phyloP scores from a whole-genome alignment of 1,140 invertebrate genomes.

The Pentalonia nigronervosa region DNA sequence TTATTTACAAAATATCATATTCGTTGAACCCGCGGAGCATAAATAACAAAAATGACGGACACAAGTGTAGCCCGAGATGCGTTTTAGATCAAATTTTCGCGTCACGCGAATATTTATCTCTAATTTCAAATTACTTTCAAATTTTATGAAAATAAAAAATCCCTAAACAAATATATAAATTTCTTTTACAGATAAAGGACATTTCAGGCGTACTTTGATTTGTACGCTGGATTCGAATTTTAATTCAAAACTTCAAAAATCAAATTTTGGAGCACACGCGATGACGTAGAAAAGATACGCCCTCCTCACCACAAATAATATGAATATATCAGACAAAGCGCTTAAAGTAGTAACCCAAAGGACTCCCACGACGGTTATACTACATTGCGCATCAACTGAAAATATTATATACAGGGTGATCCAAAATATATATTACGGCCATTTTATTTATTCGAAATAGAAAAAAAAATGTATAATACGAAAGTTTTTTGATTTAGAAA shows the following conservation, averaged over 20 bases:
- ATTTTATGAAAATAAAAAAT: background rate
- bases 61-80: background rate
- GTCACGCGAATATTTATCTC: background rate
- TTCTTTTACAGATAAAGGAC: background rate
- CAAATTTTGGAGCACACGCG: background rate
- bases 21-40: background rate
- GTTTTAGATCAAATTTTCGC: background rate
- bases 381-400: too few relatives aligned
- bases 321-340: too few relatives aligned
- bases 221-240: too few relatives aligned
- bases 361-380: too few relatives aligned
- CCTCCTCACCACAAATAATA: background rate
- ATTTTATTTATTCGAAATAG: too few relatives aligned
- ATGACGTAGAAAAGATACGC: background rate
- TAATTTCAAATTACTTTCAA: background rate
- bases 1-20: conserved; percentile 15
- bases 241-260: background rate
- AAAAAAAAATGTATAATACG: too few relatives aligned
- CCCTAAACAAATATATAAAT: background rate
- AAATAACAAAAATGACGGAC: background rate
- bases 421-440: too few relatives aligned
- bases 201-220: too few relatives aligned
- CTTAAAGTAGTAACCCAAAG: too few relatives aligned
- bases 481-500: too few relatives aligned
- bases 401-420: too few relatives aligned